Conservation (phyloP, 2,113 vertebrate species). For the Meriones unguiculatus region DNA sequence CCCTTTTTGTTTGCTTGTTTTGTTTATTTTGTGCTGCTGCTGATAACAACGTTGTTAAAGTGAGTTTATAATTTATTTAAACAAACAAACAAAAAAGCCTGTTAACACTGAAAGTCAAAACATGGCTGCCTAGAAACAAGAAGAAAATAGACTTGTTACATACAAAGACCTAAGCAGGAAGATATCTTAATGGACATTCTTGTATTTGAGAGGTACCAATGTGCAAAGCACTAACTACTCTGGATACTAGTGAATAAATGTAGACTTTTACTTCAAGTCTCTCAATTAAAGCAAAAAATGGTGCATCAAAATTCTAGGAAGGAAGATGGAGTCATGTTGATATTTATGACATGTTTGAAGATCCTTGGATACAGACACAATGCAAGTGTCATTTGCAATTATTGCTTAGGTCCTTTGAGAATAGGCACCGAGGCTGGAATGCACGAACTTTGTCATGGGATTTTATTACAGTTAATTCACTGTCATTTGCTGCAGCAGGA, state of each 20-base stretch:
- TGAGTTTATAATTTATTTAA: neutral
- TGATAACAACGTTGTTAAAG: neutral
- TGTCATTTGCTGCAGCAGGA: slow-evolving; percentile 6
- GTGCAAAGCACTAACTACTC: neutral
- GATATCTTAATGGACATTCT: neutral
- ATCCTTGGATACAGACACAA: slow-evolving; percentile 16
- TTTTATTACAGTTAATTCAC: slow-evolving; percentile 45
- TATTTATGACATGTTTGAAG: slow-evolving; percentile 40
- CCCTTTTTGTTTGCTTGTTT: neutral
- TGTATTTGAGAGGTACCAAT: slow-evolving; percentile 38
- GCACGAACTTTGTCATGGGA: neutral
- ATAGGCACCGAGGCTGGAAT: neutral
- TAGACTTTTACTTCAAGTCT: slow-evolving; percentile 8
- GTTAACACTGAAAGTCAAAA: slow-evolving; percentile 45
- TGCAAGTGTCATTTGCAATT: neutral
- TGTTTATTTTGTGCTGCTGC: neutral
- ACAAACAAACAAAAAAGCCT: slow-evolving; percentile 18
- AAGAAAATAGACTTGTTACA: neutral
- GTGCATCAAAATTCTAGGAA: slow-evolving; percentile 61
- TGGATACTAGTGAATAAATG: slow-evolving; percentile 11
- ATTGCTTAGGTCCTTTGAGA: neutral
- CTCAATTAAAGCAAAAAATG: slow-evolving; percentile 58
- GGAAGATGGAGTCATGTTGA: neutral
- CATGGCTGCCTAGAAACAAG: slow-evolving; percentile 26
- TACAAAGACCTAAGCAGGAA: slow-evolving; percentile 35